phyloP scores from a whole-genome alignment of 2,113 vertebrate species.

The Lepus timidus region DNA sequence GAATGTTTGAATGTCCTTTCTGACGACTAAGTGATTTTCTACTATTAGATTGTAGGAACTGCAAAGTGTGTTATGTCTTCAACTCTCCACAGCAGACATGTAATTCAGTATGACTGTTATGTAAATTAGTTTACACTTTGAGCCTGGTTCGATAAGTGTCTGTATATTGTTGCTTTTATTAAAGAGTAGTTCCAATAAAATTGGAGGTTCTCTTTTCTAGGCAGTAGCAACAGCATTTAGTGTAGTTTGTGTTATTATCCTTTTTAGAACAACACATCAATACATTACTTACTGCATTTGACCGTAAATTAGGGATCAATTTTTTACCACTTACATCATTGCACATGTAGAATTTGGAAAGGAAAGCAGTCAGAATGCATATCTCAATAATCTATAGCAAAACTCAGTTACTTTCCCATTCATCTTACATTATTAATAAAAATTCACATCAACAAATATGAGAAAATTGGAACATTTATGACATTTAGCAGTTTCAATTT shows the following conservation, averaged over 20 bases:
- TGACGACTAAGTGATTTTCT: background rate
- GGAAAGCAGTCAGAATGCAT: background rate
- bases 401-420: background rate
- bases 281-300: background rate
- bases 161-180: background rate
- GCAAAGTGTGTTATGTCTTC: background rate
- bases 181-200: background rate
- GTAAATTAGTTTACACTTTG: background rate
- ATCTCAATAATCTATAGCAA: background rate
- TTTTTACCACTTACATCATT: background rate
- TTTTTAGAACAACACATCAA: background rate
- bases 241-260: background rate
- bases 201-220: background rate
- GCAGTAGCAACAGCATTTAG: accelerated
- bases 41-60: background rate
- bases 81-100: background rate
- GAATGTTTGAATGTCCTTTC: background rate
- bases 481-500: background rate
- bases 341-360: background rate
- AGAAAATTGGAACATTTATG: background rate
- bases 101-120: background rate
- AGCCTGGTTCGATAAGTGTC: background rate
- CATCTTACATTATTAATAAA: background rate
- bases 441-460: background rate
- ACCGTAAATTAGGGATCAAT: background rate